Evolutionary conservation across 2,113 vertebrate species (phyloP).

Genomic region (Dunckerocampus dactyliophorus): DNA sequence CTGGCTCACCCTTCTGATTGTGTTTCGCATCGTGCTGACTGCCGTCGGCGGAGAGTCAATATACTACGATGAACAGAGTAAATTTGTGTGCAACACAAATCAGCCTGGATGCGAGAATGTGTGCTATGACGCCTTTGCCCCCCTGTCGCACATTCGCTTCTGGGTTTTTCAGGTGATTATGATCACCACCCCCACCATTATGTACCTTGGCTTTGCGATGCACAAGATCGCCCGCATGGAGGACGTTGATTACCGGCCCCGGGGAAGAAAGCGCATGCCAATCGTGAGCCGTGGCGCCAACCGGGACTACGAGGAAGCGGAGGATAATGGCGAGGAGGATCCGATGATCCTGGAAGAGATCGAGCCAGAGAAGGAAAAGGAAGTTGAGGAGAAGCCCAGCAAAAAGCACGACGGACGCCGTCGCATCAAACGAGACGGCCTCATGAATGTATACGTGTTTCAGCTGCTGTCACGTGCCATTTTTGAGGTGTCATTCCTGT

Average conservation of each 20-base stretch:
- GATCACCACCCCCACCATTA: conserved; percentile 82
- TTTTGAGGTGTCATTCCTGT: conserved; percentile 82
- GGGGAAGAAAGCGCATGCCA: conserved; percentile 63
- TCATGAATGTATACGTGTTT: conserved; percentile 86
- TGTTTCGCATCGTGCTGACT: conserved; percentile 87
- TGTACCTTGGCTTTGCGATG: conserved; percentile 89
- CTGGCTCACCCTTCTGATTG: conserved; percentile 85
- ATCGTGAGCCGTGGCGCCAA: conserved; percentile 77
- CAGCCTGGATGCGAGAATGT: conserved; percentile 91
- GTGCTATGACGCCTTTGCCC: conserved; percentile 86
- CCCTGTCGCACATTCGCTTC: conserved; percentile 86
- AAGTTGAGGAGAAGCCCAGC: conserved; percentile 42
- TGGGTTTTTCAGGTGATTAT: conserved; percentile 92
- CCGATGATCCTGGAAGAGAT: conserved; percentile 88
- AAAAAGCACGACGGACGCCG: conserved; percentile 80
- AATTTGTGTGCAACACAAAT: conserved; percentile 86
- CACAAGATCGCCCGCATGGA: conserved; percentile 82
- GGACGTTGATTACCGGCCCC: conserved; percentile 59
- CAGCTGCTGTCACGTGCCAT: conserved; percentile 79
- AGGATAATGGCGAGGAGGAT: conserved; percentile 86
- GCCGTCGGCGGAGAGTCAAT: conserved; percentile 88
- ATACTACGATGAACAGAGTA: conserved; percentile 93
- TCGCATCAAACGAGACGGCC: conserved; percentile 83
- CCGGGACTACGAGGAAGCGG: conserved; percentile 84
- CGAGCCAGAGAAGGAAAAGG: conserved; percentile 73